These are phyloP conservation scores for Morelia viridis DNA, from an alignment of 2,797 vertebrate species.

Conservation along the genomic window DNA sequence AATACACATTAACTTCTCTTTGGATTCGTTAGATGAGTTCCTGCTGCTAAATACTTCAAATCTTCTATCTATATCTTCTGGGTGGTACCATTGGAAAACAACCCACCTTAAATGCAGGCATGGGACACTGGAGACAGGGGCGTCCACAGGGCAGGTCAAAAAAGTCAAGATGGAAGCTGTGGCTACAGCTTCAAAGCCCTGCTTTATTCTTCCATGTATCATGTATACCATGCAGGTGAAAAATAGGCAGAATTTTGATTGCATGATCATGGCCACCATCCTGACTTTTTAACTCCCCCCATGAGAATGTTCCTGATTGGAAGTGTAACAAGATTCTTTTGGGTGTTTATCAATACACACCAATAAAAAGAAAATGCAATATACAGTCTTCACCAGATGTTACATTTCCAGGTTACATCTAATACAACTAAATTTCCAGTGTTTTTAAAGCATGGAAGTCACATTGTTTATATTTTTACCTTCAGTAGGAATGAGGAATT, in stretches of 20 bases:
- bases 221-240: too few relatives aligned
- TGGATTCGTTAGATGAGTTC: background rate
- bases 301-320: too few relatives aligned
- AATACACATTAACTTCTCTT: background rate
- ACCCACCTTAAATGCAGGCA: background rate
- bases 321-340: background rate
- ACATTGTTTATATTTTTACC: background rate
- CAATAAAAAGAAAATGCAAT: background rate
- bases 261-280: too few relatives aligned
- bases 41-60: background rate
- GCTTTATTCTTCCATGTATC: too few relatives aligned
- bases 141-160: too few relatives aligned
- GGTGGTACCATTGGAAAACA: background rate
- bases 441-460: background rate
- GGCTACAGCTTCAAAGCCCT: too few relatives aligned
- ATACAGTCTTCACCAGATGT: background rate
- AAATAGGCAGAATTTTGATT: too few relatives aligned
- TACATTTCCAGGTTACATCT: background rate
- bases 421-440: background rate
- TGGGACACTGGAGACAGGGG: too few relatives aligned
- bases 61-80: background rate
- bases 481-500: background rate
- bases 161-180: too few relatives aligned
- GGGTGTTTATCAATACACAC: background rate
- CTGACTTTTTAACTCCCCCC: too few relatives aligned